These are phyloP conservation scores for Ciconia maguari DNA, from an alignment of 2,113 vertebrate species.

Conservation along the genomic window DNA sequence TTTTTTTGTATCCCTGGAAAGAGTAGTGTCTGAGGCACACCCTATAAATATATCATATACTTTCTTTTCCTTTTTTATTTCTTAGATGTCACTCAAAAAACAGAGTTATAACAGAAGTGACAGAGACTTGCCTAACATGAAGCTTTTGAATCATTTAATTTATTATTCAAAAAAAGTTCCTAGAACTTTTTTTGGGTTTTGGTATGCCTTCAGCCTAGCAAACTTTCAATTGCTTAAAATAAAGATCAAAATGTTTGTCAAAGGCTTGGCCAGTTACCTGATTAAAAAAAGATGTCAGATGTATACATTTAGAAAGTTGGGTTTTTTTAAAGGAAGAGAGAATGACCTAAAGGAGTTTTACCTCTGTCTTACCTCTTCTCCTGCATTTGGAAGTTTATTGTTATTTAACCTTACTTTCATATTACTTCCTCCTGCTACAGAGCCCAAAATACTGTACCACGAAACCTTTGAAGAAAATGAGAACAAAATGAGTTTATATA, in stretches of 20 bases:
- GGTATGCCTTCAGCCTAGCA: neutral
- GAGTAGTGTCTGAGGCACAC: neutral
- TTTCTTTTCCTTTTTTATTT: neutral
- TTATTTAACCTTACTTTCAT: constrained; percentile 86
- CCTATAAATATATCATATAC: neutral
- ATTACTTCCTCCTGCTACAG: constrained; percentile 75
- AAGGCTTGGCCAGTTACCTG: neutral
- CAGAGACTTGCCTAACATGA: neutral
- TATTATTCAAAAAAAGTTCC: neutral
- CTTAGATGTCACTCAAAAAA: neutral
- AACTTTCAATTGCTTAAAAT: neutral
- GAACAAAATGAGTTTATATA: neutral
- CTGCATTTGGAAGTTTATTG: constrained; percentile 82
- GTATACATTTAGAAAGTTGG: neutral
- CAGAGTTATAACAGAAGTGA: neutral
- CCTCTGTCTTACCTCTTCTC: constrained; percentile 80
- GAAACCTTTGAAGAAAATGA: constrained; percentile 76
- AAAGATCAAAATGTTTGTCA: neutral
- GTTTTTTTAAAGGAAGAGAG: neutral
- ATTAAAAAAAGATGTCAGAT: neutral
- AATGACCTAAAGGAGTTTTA: neutral
- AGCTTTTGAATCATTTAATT: neutral
- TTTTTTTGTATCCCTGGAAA: neutral
- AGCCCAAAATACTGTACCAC: constrained; percentile 89
- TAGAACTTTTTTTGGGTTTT: accelerated